Evolutionary conservation across 1,140 invertebrate genomes (phyloP).

Genomic region (Metaphire vulgaris): DNA sequence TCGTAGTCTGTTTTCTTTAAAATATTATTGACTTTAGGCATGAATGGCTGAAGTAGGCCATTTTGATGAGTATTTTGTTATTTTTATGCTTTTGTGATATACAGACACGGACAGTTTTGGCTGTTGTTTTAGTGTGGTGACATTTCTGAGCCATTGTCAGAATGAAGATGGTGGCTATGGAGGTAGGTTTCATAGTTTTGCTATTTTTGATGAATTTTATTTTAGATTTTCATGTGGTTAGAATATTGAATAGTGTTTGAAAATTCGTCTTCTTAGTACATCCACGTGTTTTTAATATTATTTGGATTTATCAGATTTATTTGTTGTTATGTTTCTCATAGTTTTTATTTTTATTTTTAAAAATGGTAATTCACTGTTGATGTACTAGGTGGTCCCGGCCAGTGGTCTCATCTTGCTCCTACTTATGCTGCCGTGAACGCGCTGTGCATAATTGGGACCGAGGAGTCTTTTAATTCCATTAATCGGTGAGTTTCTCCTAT

Average conservation of each 20-base stretch:
- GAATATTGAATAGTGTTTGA: not conserved
- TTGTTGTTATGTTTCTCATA: not conserved
- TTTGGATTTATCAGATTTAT: not conserved
- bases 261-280: not conserved
- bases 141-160: slow-evolving; percentile 66
- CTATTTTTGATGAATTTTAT: not conserved
- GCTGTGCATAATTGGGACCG: slow-evolving; percentile 77
- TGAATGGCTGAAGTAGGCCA: not conserved
- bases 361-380: not conserved
- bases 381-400: slow-evolving; percentile 69
- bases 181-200: slow-evolving; percentile 47
- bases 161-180: slow-evolving; percentile 79
- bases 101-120: no score
- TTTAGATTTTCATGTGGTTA: not conserved
- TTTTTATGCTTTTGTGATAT: not conserved
- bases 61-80: not conserved
- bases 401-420: slow-evolving; percentile 84
- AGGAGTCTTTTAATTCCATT: slow-evolving; percentile 77
- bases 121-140: slow-evolving; percentile 41
- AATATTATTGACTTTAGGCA: not conserved
- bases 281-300: not conserved
- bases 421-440: slow-evolving; percentile 95
- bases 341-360: not conserved
- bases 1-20: not conserved
- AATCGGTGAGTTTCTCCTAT: slow-evolving; percentile 67